These are phyloP conservation scores for Aplodontia rufa DNA, from an alignment of 2,113 vertebrate species.

Conservation along the genomic window DNA sequence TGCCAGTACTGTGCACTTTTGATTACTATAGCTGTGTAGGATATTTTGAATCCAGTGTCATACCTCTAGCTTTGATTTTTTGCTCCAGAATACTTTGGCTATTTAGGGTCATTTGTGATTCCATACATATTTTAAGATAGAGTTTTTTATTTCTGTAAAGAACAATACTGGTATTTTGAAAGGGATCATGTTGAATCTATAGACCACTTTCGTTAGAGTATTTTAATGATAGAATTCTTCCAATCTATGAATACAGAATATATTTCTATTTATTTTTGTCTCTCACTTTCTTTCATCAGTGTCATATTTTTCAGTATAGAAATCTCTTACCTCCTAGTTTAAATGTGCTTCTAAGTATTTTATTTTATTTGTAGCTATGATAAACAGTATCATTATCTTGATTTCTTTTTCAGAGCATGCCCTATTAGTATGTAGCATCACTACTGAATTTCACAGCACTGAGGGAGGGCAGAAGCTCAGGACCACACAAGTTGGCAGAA, in stretches of 20 bases:
- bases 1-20: too few species aligned
- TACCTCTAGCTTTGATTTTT: background rate
- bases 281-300: background rate
- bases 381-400: background rate
- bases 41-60: background rate
- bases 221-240: background rate
- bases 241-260: background rate
- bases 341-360: background rate
- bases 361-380: background rate
- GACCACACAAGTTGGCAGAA: background rate
- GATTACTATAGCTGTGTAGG: background rate
- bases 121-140: background rate
- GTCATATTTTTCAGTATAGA: background rate
- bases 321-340: background rate
- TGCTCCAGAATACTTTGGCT: background rate
- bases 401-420: background rate
- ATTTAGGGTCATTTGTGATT: background rate
- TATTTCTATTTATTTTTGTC: background rate
- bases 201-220: background rate
- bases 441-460: background rate
- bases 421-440: background rate
- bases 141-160: background rate
- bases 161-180: background rate
- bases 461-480: background rate
- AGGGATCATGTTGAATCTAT: background rate